Base-by-base conservation (phyloP, 2,113 vertebrate species). In the Halcyon senegalensis region DNA sequence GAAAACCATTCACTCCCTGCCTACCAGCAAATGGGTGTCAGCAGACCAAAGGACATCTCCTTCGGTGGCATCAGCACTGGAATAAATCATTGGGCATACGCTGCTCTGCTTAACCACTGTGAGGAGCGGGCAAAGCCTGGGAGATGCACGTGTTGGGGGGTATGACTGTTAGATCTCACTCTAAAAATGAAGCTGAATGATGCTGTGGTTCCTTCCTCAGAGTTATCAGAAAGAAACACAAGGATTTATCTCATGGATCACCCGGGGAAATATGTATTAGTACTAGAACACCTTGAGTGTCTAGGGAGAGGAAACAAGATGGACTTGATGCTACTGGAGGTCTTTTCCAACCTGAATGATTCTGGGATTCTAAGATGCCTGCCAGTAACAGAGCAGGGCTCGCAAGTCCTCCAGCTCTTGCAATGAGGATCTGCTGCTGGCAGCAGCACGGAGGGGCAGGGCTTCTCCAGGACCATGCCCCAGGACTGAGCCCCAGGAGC, bases 151-250 rank as follows among this genome's bases (percentile, higher is more conserved):
- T 6, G 24, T 2, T 25, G 24, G 13, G 13, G 35, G 31, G 35
- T 33, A 8, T 19, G 10, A 18, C 11, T 5, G 8, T 2, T 4
- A 37, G 28, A 9, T 19, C 44, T 13, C 37, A 2, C 3, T 7
- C 37, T 10, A 33, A 50, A 43, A 63, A 19, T 1, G 7, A 62
- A 15, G 44, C 50, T 6, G 41, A 28, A 20, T 27, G 11, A 28
- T 1, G 23, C 48, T 3, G 3, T 0, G 5, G 5, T 2, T 39
- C 28, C 13, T 50, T 56, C 8, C 6, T 14, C 39, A 33, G 37
- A 21, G 46, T 37, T 44, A 7, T 7, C 53, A 6, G 31, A 9
- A 50, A 43, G 50, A 21, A 21, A 44, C 18, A 51, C 43, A 5
- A 44, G 31, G 11, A 13, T 30, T 37, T 30, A 3, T 25, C n/a